phyloP scores from a whole-genome alignment of 2,888 invertebrate genomes.

The Microctonus brassicae region DNA sequence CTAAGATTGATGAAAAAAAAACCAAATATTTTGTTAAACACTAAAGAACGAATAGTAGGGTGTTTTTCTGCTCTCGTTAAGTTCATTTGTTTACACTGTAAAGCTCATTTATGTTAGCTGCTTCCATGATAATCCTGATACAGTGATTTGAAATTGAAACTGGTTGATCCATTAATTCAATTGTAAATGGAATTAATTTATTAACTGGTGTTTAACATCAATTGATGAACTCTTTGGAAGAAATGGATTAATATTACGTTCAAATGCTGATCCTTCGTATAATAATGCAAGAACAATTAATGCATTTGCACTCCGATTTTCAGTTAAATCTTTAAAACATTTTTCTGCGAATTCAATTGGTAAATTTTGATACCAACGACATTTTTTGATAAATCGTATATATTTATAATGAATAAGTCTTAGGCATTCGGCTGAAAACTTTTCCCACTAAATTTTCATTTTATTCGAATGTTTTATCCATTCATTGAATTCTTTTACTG shows the following conservation, averaged over 20 bases:
- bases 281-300: conserved; percentile 49
- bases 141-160: conserved; percentile 61
- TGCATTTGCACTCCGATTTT: background rate
- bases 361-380: conserved; percentile 59
- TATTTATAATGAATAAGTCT: fast-evolving
- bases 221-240: no score
- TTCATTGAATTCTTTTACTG: background rate
- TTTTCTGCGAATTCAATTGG: conserved; percentile 52
- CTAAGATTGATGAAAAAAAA: conserved; percentile 47
- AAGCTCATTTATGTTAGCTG: conserved; percentile 43
- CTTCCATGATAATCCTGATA: conserved; percentile 52
- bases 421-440: conserved; percentile 39
- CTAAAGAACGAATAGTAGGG: conserved; percentile 52
- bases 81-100: conserved; percentile 35
- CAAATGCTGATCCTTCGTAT: conserved; percentile 46
- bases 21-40: conserved; percentile 40
- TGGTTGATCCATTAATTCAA: conserved; percentile 44
- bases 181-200: conserved; percentile 49
- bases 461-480: background rate
- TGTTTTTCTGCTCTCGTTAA: conserved; percentile 50
- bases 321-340: no score
- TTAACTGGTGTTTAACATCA: conserved; percentile 44
- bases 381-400: conserved; percentile 48
- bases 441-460: conserved; percentile 42
- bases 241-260: conserved; percentile 48